Conservation (phyloP, 2,797 vertebrate genomes). For the Siniperca obscura region DNA sequence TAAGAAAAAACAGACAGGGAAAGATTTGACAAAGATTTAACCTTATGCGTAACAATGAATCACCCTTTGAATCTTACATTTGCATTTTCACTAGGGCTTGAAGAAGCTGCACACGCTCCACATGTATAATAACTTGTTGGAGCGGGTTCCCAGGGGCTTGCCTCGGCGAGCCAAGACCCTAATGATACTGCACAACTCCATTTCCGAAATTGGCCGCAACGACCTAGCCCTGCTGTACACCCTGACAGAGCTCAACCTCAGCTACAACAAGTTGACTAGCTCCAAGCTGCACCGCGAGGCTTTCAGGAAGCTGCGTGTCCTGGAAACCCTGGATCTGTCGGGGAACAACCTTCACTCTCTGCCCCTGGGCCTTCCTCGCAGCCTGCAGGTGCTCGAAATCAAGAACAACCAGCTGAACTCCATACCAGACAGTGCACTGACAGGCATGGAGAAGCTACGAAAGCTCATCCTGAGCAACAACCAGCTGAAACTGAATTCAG, state of each 20-base stretch:
- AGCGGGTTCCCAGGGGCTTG: slow-evolving; percentile 92
- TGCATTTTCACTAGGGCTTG: slow-evolving; percentile 82
- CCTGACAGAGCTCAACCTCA: slow-evolving; percentile 96
- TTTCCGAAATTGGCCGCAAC: slow-evolving; percentile 91
- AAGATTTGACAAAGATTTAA: slow-evolving; percentile 9
- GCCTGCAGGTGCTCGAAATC: slow-evolving; percentile 89
- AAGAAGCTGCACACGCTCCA: slow-evolving; percentile 97
- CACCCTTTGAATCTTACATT: not conserved
- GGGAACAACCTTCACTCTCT: slow-evolving; percentile 90
- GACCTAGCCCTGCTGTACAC: slow-evolving; percentile 93
- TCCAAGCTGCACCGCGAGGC: slow-evolving; percentile 90
- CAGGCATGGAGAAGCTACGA: slow-evolving; percentile 90
- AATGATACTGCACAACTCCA: slow-evolving; percentile 95
- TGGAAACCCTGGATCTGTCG: slow-evolving; percentile 92
- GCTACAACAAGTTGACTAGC: slow-evolving; percentile 95
- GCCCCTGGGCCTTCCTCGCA: slow-evolving; percentile 92
- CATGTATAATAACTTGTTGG: slow-evolving; percentile 96
- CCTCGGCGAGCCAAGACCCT: slow-evolving; percentile 95
- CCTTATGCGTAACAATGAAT: not conserved
- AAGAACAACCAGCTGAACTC: slow-evolving; percentile 91
- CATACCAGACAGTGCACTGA: slow-evolving; percentile 88
- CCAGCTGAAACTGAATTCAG: slow-evolving; percentile 90
- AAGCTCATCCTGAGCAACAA: slow-evolving; percentile 93
- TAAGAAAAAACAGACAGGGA: not conserved
- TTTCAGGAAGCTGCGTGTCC: slow-evolving; percentile 93